Evolutionary conservation across 2,797 vertebrate species (phyloP).

Genomic region (Sebastes wilsoni): DNA sequence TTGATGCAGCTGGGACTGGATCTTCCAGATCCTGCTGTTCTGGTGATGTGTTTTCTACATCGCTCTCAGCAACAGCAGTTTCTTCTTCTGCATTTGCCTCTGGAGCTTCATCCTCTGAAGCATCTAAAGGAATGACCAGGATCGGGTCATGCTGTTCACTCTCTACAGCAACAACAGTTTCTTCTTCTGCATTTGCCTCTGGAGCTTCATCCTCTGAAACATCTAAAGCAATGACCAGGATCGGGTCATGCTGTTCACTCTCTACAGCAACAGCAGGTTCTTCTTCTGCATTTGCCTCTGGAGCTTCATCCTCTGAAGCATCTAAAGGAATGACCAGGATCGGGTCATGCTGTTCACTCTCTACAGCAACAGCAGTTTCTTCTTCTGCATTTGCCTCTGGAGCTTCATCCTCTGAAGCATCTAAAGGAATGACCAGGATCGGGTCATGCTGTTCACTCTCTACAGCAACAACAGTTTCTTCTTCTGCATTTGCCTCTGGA

Average conservation of each 20-base stretch:
- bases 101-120: background rate
- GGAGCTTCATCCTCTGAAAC: no score
- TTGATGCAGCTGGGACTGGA: background rate
- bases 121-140: background rate
- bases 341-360: background rate
- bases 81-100: conserved; percentile 4
- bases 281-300: background rate
- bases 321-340: no score
- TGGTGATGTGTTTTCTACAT: background rate
- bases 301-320: background rate
- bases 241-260: no score
- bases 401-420: background rate
- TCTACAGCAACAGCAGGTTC: no score
- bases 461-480: background rate
- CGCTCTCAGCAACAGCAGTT: background rate
- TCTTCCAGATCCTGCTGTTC: background rate
- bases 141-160: background rate
- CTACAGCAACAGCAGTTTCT: background rate
- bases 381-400: background rate
- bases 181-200: no score
- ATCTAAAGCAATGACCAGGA: no score
- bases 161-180: background rate
- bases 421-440: background rate
- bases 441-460: background rate
- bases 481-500: background rate